Evolutionary conservation across 2,888 invertebrate species (phyloP).

Genomic region (Timema podura): DNA sequence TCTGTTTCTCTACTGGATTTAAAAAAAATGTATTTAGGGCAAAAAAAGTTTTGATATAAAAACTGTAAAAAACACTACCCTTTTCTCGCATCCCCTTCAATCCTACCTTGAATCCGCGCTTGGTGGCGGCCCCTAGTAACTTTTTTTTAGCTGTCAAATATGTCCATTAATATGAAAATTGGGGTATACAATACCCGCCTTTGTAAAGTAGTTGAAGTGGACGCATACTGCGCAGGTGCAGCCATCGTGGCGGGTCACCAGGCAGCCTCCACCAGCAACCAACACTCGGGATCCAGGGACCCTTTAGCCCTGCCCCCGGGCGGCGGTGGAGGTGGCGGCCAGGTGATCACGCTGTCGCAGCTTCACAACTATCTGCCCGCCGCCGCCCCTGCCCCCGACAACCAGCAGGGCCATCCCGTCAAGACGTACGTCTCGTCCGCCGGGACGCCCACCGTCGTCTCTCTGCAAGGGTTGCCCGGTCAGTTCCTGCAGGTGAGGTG

Average conservation of each 20-base stretch:
- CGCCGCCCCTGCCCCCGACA: conserved; percentile 28
- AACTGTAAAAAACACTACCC: no score
- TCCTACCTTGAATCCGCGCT: no score
- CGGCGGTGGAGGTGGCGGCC: conserved; percentile 28
- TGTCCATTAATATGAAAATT: no score
- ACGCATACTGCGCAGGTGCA: no score
- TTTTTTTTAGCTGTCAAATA: no score
- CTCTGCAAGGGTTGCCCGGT: conserved; percentile 50
- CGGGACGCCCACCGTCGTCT: conserved; percentile 42
- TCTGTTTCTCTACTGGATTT: no score
- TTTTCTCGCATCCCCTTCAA: no score
- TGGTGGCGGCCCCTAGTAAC: no score
- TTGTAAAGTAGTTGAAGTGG: no score
- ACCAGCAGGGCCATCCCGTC: conserved; percentile 19
- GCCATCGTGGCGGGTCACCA: conserved; percentile 38
- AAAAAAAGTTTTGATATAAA: no score
- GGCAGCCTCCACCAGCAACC: conserved; percentile 20
- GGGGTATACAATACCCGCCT: no score
- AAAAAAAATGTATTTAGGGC: no score
- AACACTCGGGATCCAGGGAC: conserved; percentile 5
- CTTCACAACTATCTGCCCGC: conserved; percentile 48
- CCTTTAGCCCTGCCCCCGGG: conserved; percentile 17
- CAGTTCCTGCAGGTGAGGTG: conserved; percentile 50
- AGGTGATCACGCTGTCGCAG: conserved; percentile 50
- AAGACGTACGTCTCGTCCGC: conserved; percentile 24